Evolutionary conservation across 2,888 invertebrate genomes (phyloP), one percentile per base, ranked within the genome.

Genomic region (Neelides folsomi): DNA sequence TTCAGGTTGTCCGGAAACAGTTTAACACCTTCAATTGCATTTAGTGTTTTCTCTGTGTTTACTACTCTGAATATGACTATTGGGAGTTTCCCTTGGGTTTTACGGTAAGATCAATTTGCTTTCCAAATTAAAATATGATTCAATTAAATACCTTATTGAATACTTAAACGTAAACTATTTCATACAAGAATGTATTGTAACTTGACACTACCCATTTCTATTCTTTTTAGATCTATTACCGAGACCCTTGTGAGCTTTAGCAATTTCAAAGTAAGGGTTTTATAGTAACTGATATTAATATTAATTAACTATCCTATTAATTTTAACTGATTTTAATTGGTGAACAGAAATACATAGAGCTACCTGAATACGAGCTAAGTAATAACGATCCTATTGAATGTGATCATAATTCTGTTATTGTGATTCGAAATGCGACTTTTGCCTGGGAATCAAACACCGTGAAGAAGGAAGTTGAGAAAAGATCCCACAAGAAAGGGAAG

Each of bases 61-160:
- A 69, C 71, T 54, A 70, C 71, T 5, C 70, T 72, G 70, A 66
- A 72, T 50, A 71, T 72, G 60, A 70, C 72, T 10, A 68, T 72
- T 38, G 69, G 72, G 38, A 71, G 71, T 16, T 35, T 53, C 10
- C 53, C 53, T 27, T 27, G 27, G 27, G 27, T 27, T 27, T 27
- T 27, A 27, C 27, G 27, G 27, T 27, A 27, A 27, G 27, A 27
- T 7, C 4, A 27, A 27, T 27, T 27, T 27, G n/a, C n/a, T n/a
- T n/a, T n/a, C n/a, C n/a, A n/a, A n/a, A n/a, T n/a, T n/a, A n/a
- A n/a, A n/a, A n/a, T n/a, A n/a, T n/a, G n/a, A n/a, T n/a, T n/a
- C n/a, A n/a, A n/a, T n/a, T n/a, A n/a, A n/a, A n/a, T n/a, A n/a
- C n/a, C n/a, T n/a, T n/a, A n/a, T n/a, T n/a, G n/a, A n/a, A n/a